phyloP scores from a whole-genome alignment of 2,113 vertebrate genomes.

The Nothocercus julius region DNA sequence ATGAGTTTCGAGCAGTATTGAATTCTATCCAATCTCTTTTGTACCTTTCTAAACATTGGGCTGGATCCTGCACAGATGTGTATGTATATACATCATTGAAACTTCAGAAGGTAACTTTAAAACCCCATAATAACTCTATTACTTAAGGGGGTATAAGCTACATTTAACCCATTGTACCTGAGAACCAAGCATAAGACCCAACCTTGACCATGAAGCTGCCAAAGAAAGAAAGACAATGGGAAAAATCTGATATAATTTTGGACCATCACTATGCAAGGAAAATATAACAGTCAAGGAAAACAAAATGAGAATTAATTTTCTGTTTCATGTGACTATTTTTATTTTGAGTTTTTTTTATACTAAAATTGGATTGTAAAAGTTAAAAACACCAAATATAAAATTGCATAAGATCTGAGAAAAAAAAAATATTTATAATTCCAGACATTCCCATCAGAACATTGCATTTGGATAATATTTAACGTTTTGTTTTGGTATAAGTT shows the following conservation, averaged over 20 bases:
- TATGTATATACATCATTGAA: accelerated
- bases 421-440: background rate
- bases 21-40: accelerated
- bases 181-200: accelerated
- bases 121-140: background rate
- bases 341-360: background rate
- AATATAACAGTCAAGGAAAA: background rate
- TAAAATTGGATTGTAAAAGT: background rate
- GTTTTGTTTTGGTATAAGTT: background rate
- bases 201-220: background rate
- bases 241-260: background rate
- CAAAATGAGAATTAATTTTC: background rate
- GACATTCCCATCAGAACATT: background rate
- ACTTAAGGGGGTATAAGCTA: background rate
- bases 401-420: background rate
- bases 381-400: background rate
- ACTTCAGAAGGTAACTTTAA: background rate
- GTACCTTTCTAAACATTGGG: background rate
- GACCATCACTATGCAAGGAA: background rate
- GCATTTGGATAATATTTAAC: background rate
- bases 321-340: background rate
- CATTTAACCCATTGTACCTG: accelerated
- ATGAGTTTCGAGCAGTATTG: background rate
- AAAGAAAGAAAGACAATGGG: background rate
- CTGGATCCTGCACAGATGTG: background rate